Conservation (phyloP, 2,888 invertebrate species). For the Drosophila maculinotata region DNA sequence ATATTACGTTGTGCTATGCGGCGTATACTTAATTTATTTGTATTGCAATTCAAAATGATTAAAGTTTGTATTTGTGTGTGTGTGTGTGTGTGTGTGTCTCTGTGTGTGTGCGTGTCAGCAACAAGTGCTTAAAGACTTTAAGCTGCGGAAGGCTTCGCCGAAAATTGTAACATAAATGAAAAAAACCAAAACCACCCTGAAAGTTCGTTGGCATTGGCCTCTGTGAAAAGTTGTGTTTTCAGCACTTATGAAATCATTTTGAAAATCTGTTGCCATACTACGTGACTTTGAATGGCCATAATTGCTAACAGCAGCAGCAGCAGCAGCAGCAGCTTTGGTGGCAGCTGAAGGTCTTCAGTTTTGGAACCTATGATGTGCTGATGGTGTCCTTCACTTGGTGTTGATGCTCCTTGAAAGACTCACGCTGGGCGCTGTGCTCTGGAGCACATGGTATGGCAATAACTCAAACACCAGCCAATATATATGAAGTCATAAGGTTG, state of each 20-base stretch:
- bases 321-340: background rate
- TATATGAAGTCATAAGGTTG: slow-evolving; percentile 51
- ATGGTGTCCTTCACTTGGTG: slow-evolving; percentile 67
- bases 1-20: slow-evolving; percentile 28
- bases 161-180: background rate
- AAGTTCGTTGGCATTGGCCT: slow-evolving; percentile 39
- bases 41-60: slow-evolving; percentile 24
- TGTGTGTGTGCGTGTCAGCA: slow-evolving; percentile 30
- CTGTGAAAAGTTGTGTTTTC: slow-evolving; percentile 34
- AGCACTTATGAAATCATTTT: slow-evolving; percentile 73
- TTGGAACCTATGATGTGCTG: slow-evolving; percentile 50
- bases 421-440: slow-evolving; percentile 24
- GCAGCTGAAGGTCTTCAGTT: background rate
- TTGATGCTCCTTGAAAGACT: slow-evolving; percentile 39
- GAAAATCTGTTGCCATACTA: slow-evolving; percentile 62
- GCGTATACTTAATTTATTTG: slow-evolving; percentile 57
- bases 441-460: slow-evolving; percentile 38
- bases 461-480: slow-evolving; percentile 40
- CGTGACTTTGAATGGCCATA: slow-evolving; percentile 72
- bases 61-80: slow-evolving; percentile 14
- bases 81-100: too few species aligned
- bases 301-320: slow-evolving; percentile 55
- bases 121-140: slow-evolving; percentile 49
- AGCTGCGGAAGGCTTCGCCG: background rate
- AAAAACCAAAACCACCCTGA: background rate